Evolutionary conservation across 2,113 vertebrate genomes (phyloP).

Genomic region (Peromyscus leucopus): DNA sequence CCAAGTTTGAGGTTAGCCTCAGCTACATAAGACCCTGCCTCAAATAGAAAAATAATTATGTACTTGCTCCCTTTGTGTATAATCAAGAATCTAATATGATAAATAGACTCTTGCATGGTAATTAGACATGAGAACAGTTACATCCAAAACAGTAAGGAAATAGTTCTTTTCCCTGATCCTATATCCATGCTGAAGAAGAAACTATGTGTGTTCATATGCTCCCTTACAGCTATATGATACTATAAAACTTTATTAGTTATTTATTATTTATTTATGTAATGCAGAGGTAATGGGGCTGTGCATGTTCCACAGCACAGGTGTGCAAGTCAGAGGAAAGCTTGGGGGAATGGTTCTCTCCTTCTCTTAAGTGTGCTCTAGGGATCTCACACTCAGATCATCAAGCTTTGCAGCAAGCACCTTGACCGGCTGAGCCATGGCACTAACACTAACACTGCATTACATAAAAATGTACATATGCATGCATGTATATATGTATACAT

Average conservation of each 20-base stretch:
- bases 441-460: background rate
- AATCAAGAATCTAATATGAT: background rate
- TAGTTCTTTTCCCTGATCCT: background rate
- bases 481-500: background rate
- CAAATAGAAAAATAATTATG: background rate
- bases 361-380: background rate
- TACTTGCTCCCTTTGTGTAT: background rate
- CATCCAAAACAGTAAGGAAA: background rate
- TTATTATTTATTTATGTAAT: background rate
- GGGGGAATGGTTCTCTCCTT: background rate
- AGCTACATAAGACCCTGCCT: background rate
- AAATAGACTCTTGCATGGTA: background rate
- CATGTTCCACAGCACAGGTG: background rate
- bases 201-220: background rate
- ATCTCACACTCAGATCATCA: background rate
- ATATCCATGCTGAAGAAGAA: background rate
- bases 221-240: background rate
- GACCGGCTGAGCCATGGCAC: background rate
- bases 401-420: background rate
- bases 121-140: background rate
- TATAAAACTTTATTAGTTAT: background rate
- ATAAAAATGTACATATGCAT: background rate
- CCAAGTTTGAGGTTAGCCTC: background rate
- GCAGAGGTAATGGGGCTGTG: background rate
- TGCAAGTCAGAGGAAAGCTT: background rate